phyloP scores from a whole-genome alignment of 2,888 invertebrate species.

The Osedax frankpressi region DNA sequence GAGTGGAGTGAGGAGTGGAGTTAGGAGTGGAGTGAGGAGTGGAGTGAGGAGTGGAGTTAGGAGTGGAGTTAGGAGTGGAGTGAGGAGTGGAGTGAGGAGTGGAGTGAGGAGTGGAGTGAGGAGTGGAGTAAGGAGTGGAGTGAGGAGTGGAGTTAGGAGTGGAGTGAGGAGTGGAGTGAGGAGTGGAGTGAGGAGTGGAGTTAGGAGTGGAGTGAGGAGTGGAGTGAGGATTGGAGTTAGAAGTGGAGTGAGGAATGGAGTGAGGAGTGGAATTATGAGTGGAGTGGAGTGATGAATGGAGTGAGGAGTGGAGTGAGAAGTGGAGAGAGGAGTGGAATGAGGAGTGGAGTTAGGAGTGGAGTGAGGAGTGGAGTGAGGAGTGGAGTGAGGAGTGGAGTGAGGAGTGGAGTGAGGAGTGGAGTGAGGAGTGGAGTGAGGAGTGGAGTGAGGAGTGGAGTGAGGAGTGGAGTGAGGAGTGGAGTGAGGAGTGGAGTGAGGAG shows the following conservation, averaged over 20 bases:
- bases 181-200: not conserved
- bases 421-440: not conserved
- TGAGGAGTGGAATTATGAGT: too few relatives aligned
- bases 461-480: too few relatives aligned
- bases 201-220: not conserved
- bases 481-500: too few relatives aligned
- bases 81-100: not conserved
- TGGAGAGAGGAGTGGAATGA: not conserved
- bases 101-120: not conserved
- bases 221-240: not conserved
- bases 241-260: too few relatives aligned
- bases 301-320: not conserved
- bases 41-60: too few relatives aligned
- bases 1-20: not conserved
- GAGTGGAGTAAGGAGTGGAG: not conserved
- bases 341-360: conserved; percentile 31
- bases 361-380: too few relatives aligned
- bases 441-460: not conserved
- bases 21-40: not conserved
- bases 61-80: too few relatives aligned
- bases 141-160: too few relatives aligned
- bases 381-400: too few relatives aligned
- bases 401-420: not conserved
- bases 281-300: too few relatives aligned
- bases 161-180: too few relatives aligned